A percentile compares a stretch with the other conserved stretches of the same genome.
phyloP scores from a whole-genome alignment of 2,888 invertebrate species.

The Encarsia formosa region DNA sequence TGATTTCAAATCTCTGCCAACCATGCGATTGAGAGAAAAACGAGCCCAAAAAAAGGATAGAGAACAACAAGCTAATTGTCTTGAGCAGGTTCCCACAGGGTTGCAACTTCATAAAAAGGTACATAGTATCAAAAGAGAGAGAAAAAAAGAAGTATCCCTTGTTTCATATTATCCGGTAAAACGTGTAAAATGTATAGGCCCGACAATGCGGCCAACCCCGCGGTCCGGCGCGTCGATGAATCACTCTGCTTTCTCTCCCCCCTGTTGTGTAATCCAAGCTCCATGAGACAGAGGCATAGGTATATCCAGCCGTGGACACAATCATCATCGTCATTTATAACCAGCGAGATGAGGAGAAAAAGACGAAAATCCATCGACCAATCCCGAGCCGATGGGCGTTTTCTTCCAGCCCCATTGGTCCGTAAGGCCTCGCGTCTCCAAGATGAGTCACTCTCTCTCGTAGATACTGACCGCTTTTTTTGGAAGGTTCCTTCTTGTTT shows the following conservation, averaged over 20 bases:
- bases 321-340: constrained; percentile 6
- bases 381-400: too few species aligned
- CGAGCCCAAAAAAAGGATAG: too few species aligned
- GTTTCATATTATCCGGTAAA: constrained; percentile 15
- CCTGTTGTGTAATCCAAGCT: constrained; percentile 26
- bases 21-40: too few species aligned
- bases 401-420: too few species aligned
- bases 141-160: constrained; percentile 2
- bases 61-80: too few species aligned
- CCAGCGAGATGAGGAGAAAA: not conserved
- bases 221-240: constrained; percentile 20
- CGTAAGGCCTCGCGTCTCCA: too few species aligned
- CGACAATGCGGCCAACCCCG: constrained; percentile 18
- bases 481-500: too few species aligned
- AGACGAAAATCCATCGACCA: too few species aligned
- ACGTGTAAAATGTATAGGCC: constrained; percentile 13
- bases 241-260: constrained; percentile 16
- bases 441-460: too few species aligned
- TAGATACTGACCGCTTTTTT: too few species aligned
- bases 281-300: constrained; percentile 20
- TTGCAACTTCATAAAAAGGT: constrained; percentile 22
- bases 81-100: not conserved
- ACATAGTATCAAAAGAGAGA: not conserved
- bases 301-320: too few species aligned
- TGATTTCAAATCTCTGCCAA: too few species aligned